Conservation (phyloP, 2,888 invertebrate species). For the Gymnoscelis rufifasciata region DNA sequence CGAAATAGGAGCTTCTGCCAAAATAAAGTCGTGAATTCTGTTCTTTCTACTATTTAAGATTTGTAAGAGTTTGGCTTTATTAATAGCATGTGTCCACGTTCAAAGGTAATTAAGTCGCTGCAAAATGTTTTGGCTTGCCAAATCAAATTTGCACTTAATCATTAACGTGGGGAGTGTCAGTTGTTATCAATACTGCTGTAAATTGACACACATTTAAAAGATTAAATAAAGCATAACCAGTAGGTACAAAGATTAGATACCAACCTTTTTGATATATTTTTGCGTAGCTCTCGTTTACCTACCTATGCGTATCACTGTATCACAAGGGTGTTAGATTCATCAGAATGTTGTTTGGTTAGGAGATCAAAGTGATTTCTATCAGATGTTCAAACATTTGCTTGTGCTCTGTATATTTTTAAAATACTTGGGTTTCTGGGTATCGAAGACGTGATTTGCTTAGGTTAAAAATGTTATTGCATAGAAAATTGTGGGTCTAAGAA, state of each 20-base stretch:
- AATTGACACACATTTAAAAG: no score
- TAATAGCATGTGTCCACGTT: background rate
- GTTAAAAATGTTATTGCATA: constrained; percentile 29
- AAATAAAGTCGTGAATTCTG: constrained; percentile 12
- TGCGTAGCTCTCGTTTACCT: background rate
- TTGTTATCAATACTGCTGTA: no score
- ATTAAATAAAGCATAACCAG: no score
- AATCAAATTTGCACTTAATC: no score
- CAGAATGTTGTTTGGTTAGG: constrained; percentile 20
- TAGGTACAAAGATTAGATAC: no score
- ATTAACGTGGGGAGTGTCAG: no score
- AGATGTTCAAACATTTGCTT: constrained; percentile 23
- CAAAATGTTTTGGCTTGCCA: no score
- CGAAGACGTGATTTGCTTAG: constrained; percentile 5
- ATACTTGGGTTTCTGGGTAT: background rate
- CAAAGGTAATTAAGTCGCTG: no score
- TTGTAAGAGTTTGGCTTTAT: background rate
- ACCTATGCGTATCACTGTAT: no score
- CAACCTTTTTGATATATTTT: constrained; percentile 8
- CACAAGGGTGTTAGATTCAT: constrained; percentile 14
- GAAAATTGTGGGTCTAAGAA: constrained; percentile 31
- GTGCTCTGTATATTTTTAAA: constrained; percentile 11
- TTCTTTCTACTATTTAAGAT: constrained; percentile 4
- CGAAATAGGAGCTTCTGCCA: constrained; percentile 10
- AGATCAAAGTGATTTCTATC: constrained; percentile 22